Evolutionary conservation across 2,113 vertebrate genomes (phyloP), one percentile per base, ranked within the genome.

Genomic region (Chitala chitala): DNA sequence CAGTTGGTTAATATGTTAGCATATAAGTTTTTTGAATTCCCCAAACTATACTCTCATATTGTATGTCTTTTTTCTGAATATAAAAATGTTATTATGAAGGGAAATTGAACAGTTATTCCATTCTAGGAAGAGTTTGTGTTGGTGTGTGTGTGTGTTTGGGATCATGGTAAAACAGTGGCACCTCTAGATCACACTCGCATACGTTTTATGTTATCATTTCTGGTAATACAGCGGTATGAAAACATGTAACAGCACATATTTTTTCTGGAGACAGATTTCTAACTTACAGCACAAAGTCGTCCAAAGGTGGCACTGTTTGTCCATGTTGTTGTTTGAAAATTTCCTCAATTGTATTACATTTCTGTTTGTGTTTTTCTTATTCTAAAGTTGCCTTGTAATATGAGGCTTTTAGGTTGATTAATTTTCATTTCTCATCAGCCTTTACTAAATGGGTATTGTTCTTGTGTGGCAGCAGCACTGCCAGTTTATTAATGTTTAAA

Each of bases 291-390:
- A 2, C 17, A 72, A 53, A 64, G 50, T 33, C 44, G 15, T 46
- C 58, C 20, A 73, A 22, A 73, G 72, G 58, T 73, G 72, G 42
- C 72, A n/a, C 72, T 73, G 72, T 64, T 73, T 64, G 42, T 51
- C 26, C 58, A 73, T n/a, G 72, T 48, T 73, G 50, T 54, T 20
- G 54, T 59, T n/a, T n/a, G n/a, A 46, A n/a, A 26, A 29, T 44
- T 24, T 44, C n/a, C 42, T 50, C 22, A 40, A n/a, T 65, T 65
- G n/a, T 22, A 46, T 24, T 26, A 22, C 26, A 29, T 24, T 46
- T 42, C 40, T 46, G 4, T 48, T 48, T 66, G 12, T 40, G 15
- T 66, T 66, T 9, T 59, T n/a, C 10, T 26, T 42, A 24, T 44
- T 66, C 8, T 44, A 66, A 66, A 22, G 26, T n/a, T 71, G 22